These are phyloP conservation scores for Drosophila insularis DNA, from an alignment of 1,140 invertebrate genomes.

Conservation along the genomic window DNA sequence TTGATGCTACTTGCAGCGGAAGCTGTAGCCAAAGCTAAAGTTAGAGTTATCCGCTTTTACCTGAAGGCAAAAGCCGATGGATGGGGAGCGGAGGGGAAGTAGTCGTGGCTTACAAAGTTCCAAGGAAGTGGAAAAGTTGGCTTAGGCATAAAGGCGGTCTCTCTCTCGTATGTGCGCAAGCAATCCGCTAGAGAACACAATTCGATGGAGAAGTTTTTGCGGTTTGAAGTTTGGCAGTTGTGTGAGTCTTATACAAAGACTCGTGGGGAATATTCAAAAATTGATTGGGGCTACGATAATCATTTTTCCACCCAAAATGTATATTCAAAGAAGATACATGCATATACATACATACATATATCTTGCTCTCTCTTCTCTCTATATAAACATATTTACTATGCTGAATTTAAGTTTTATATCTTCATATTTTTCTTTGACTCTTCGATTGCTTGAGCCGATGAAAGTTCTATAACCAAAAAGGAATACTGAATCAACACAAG, in stretches of 20 bases:
- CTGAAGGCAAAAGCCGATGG: background rate
- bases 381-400: too few relatives aligned
- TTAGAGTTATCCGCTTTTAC: constrained; percentile 23
- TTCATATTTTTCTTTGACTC: background rate
- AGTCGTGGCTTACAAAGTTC: constrained; percentile 15
- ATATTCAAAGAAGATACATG: too few relatives aligned
- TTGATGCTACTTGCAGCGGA: constrained; percentile 50
- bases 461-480: too few relatives aligned
- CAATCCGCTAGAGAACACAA: background rate
- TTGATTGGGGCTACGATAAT: constrained; percentile 38
- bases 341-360: too few relatives aligned
- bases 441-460: background rate
- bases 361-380: too few relatives aligned
- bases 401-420: background rate
- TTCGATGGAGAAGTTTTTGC: constrained; percentile 42
- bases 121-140: constrained; percentile 33
- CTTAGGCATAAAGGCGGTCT: background rate
- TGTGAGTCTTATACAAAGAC: constrained; percentile 34
- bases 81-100: constrained; percentile 1
- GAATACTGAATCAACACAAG: too few relatives aligned
- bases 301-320: background rate
- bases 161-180: background rate
- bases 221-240: constrained; percentile 33
- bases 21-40: constrained; percentile 52
- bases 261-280: constrained; percentile 52